These are phyloP conservation scores for roundworm (Caenorhabditis elegans) DNA, from an alignment of 1,140 invertebrate genomes.

Conservation along the genomic window WBcel235 BX284602.5:6892001-6892500, in stretches of 20 bases:
- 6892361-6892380: no score
- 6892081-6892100: neutral
- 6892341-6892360: conserved; percentile 32
- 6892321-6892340: conserved; percentile 41
- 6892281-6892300: conserved; percentile 20
- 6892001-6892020: conserved; percentile 24
- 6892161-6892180: neutral
- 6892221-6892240: neutral
- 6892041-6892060: neutral
- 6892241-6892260: neutral
- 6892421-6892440: conserved; percentile 10
- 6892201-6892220: neutral
- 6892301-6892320: neutral
- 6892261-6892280: neutral
- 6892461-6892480: conserved; percentile 37
- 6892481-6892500: conserved; percentile 40
- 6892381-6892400: conserved; percentile 21
- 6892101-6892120: neutral
- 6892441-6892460: neutral
- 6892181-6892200: neutral
- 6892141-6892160: neutral
- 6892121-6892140: neutral
- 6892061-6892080: conserved; percentile 28
- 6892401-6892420: conserved; percentile 13
- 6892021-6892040: neutral